phyloP scores from a whole-genome alignment of 2,113 vertebrate genomes.

The Elachura formosa region DNA sequence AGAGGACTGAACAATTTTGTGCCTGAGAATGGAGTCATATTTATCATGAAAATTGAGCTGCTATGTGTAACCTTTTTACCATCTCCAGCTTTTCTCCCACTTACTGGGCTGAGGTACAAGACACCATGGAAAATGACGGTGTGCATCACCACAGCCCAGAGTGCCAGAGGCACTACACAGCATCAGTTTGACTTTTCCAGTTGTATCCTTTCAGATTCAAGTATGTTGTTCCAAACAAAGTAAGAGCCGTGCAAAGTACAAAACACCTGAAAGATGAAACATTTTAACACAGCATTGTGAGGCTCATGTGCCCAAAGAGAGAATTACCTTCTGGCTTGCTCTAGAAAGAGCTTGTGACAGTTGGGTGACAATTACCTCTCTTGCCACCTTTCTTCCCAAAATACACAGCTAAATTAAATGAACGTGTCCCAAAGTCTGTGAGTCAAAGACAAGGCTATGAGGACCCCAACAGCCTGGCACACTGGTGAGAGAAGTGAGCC shows the following conservation, averaged over 20 bases:
- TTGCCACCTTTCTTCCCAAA: not conserved
- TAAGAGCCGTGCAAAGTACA: not conserved
- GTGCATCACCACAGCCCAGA: not conserved
- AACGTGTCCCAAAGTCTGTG: not conserved
- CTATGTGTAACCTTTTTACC: not conserved
- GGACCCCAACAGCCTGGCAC: not conserved
- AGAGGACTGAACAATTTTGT: not conserved
- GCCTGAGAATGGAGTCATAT: not conserved
- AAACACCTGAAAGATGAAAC: not conserved
- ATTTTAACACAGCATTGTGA: not conserved
- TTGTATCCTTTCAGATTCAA: not conserved
- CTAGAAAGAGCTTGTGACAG: not conserved
- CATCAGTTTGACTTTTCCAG: not conserved
- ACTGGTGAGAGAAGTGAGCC: not conserved
- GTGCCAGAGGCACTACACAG: not conserved
- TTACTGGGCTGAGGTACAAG: not conserved
- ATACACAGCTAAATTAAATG: not conserved
- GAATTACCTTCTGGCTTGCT: not conserved
- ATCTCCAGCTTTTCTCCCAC: not conserved
- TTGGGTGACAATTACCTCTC: not conserved
- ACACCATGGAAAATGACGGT: not conserved
- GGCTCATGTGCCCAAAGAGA: not conserved
- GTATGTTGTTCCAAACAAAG: not conserved
- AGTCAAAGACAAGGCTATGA: not conserved
- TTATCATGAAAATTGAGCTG: not conserved